A percentile compares a stretch with the other conserved stretches of the same genome.
phyloP scores from a whole-genome alignment of 2,797 vertebrate species.

The Eospalax fontanierii region DNA sequence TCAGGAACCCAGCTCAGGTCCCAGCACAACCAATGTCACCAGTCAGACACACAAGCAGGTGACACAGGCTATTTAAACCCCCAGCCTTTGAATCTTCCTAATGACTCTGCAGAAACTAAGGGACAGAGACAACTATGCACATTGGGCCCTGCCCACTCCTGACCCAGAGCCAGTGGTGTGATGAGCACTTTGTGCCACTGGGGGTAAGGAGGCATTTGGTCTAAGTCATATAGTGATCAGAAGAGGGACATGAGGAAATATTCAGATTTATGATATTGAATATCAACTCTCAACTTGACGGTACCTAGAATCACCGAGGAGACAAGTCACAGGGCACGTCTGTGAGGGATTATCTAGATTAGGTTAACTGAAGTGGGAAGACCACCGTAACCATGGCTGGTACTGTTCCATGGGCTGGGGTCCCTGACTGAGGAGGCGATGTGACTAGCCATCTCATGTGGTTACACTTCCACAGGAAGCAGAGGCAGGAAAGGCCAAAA shows the following conservation, averaged over 20 bases:
- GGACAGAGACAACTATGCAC: not conserved
- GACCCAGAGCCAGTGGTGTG: too few species aligned
- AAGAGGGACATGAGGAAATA: too few species aligned
- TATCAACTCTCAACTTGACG: not conserved
- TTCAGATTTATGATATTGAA: not conserved
- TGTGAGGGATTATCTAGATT: not conserved
- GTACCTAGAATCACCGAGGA: not conserved
- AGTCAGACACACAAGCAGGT: not conserved
- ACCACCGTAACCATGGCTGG: not conserved
- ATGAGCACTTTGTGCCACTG: not conserved
- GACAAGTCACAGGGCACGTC: not conserved
- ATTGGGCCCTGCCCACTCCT: too few species aligned
- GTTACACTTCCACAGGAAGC: not conserved
- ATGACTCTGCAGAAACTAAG: not conserved
- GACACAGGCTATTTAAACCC: not conserved
- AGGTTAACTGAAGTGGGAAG: not conserved
- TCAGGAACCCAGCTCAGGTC: not conserved
- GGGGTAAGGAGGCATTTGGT: not conserved
- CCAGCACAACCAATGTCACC: not conserved
- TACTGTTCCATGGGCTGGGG: not conserved
- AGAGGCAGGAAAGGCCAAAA: not conserved
- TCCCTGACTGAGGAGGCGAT: not conserved
- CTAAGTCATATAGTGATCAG: not conserved
- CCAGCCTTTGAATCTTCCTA: not conserved
- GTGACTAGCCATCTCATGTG: not conserved